Evolutionary conservation across 2,113 vertebrate genomes (phyloP).

Genomic region (Arvicanthis niloticus): DNA sequence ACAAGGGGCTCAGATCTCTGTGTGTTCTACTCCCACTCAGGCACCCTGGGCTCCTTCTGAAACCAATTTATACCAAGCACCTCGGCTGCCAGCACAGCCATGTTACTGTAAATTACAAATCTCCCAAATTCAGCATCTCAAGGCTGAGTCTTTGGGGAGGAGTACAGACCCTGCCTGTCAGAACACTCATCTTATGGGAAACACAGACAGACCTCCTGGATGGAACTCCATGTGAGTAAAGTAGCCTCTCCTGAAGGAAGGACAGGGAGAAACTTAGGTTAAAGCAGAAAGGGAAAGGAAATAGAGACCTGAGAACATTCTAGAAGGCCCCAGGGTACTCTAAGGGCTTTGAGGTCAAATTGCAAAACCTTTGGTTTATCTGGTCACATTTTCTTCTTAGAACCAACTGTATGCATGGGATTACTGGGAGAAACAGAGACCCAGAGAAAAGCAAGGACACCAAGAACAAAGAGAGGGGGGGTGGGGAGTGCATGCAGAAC

Average conservation of each 20-base stretch:
- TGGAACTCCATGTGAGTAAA: neutral
- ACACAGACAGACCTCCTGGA: neutral
- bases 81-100: fast-evolving
- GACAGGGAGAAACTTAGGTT: neutral
- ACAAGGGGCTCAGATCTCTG: neutral
- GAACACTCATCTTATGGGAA: neutral
- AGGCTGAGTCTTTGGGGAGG: neutral
- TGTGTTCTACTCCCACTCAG: fast-evolving
- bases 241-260: neutral
- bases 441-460: neutral
- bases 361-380: neutral
- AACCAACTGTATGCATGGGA: fast-evolving
- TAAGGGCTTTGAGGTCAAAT: neutral
- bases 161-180: fast-evolving
- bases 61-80: fast-evolving
- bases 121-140: fast-evolving
- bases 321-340: neutral
- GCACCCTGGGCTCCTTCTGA: fast-evolving
- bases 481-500: too few species aligned
- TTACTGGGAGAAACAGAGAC: neutral
- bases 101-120: fast-evolving
- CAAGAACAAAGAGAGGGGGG: too few species aligned
- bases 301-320: neutral
- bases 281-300: neutral
- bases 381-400: neutral